A percentile compares a stretch with the other conserved stretches of the same genome.
Conservation (phyloP, 2,113 vertebrate genomes). For the Sialia sialis region DNA sequence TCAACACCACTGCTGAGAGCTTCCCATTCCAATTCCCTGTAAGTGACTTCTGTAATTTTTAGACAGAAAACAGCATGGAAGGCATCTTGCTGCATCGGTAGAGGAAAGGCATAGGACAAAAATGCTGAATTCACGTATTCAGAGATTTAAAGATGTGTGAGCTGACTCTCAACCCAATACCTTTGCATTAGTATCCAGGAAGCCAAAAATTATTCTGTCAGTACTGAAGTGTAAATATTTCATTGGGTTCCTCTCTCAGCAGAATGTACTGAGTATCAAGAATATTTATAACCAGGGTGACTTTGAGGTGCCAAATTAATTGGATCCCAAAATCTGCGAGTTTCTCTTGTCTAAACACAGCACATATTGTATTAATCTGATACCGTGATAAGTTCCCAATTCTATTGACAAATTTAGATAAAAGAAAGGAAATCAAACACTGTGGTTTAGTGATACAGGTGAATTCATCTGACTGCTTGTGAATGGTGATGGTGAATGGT, state of each 20-base stretch:
- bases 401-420: not conserved
- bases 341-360: not conserved
- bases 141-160: not conserved
- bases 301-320: not conserved
- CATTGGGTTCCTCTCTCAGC: not conserved
- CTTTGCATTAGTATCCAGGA: not conserved
- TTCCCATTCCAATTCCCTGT: constrained; percentile 93
- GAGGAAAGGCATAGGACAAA: not conserved
- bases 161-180: not conserved
- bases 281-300: not conserved
- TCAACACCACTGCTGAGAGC: constrained; percentile 83
- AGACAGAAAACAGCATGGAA: not conserved
- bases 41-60: constrained; percentile 46
- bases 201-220: not conserved
- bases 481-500: not conserved
- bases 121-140: not conserved
- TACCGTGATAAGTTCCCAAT: not conserved
- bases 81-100: not conserved
- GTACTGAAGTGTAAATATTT: not conserved
- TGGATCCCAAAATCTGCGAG: not conserved
- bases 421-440: not conserved
- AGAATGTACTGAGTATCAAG: not conserved
- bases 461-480: not conserved
- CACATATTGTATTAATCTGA: not conserved
- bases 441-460: not conserved